Evolutionary conservation across 92 coral and sea anemone genomes (phyloP).

Genomic region (Porites lobata): DNA sequence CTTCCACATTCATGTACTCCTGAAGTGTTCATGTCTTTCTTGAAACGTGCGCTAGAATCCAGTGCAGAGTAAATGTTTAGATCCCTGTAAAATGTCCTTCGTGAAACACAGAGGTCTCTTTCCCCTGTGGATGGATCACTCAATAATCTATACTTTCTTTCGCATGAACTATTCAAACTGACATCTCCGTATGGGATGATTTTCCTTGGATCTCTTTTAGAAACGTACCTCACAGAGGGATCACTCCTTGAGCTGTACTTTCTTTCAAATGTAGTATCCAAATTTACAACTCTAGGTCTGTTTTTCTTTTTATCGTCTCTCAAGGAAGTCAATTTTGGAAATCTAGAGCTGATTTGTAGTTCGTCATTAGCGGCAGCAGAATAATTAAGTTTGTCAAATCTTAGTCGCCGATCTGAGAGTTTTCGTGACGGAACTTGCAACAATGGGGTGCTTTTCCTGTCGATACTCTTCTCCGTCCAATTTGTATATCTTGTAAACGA

Average conservation of each 20-base stretch:
- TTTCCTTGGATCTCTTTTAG: background rate
- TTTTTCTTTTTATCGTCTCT: background rate
- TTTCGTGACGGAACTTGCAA: background rate
- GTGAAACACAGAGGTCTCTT: background rate
- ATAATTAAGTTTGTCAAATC: background rate
- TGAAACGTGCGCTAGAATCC: background rate
- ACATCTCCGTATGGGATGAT: background rate
- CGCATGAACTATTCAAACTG: background rate
- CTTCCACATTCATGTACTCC: background rate
- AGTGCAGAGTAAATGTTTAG: too few species aligned
- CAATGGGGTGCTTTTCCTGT: background rate
- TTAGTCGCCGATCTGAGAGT: background rate
- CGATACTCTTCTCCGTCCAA: background rate
- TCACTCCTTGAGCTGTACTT: conserved; percentile 24
- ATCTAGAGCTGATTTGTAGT: background rate
- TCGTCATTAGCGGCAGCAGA: background rate
- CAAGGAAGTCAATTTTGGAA: conserved; percentile 5
- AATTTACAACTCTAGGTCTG: background rate
- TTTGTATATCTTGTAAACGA: background rate
- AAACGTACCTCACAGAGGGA: background rate
- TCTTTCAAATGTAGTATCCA: conserved; percentile 8
- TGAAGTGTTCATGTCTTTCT: background rate
- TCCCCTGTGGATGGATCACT: background rate
- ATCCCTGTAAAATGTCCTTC: background rate
- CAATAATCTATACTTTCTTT: conserved; percentile 23